Evolutionary conservation across 2,797 vertebrate genomes (phyloP).

Genomic region (Notoglanidium macrostoma): DNA sequence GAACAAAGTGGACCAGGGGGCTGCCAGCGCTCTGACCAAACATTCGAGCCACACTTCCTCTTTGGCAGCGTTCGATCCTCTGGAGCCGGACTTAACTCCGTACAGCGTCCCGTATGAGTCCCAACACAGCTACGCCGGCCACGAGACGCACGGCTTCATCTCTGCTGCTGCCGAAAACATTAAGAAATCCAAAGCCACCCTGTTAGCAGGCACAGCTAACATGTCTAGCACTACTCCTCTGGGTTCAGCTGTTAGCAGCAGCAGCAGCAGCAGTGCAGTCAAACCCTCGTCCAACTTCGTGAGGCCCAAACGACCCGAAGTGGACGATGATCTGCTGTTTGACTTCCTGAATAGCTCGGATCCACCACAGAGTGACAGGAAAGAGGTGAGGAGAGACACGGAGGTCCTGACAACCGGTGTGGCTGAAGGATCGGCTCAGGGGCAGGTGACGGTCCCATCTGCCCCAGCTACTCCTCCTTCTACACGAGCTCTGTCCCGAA

Average conservation of each 20-base stretch:
- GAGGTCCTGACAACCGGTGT: conserved; percentile 63
- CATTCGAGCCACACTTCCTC: conserved; percentile 57
- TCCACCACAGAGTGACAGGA: conserved; percentile 78
- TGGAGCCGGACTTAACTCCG: conserved; percentile 54
- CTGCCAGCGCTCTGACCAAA: conserved; percentile 86
- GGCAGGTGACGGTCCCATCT: conserved; percentile 58
- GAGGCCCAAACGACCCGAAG: conserved; percentile 87
- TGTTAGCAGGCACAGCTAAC: conserved; percentile 81
- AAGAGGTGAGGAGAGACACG: conserved; percentile 81
- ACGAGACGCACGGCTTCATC: conserved; percentile 76
- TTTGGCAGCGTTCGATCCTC: conserved; percentile 61
- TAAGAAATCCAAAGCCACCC: conserved; percentile 82
- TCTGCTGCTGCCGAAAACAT: conserved; percentile 87
- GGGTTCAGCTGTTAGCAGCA: conserved; percentile 57
- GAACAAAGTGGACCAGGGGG: conserved; percentile 95
- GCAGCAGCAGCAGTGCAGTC: conserved; percentile 47
- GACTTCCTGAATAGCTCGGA: conserved; percentile 97
- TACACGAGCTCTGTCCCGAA: conserved; percentile 77
- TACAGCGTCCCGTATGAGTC: conserved; percentile 52
- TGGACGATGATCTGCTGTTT: conserved; percentile 93
- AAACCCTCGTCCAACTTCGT: conserved; percentile 86
- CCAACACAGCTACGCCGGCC: conserved; percentile 65
- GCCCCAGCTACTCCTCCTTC: conserved; percentile 71
- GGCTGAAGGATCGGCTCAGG: conserved; percentile 53
- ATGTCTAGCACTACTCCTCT: conserved; percentile 61